Evolutionary conservation across 2,888 invertebrate species (phyloP), one percentile per base, ranked within the genome.

Genomic region (Drosophila limbata): DNA sequence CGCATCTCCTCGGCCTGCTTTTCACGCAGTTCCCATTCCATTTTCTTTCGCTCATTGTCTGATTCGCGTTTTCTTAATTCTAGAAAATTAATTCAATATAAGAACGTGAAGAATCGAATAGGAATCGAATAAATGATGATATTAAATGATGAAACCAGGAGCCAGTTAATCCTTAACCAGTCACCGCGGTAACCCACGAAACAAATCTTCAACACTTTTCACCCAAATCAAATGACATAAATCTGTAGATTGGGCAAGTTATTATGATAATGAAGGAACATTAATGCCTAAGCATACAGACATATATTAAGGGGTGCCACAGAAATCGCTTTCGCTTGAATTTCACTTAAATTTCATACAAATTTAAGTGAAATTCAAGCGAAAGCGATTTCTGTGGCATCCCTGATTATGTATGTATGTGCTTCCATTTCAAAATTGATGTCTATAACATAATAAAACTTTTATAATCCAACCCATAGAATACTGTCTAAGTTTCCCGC

Each of bases 11-110:
- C 97, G 0, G 95, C 96, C 88, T 96, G 95, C 75, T 96, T 94
- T 92, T 97, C 95, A 61, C 96, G 95, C 94, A 95, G 94, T 93
- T 96, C 96, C 96, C 96, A 96, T 91, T 95, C 96, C 88, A 96
- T 94, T 93, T 96, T 96, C 93, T 96, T 96, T 2, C 97, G 95
- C 90, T 97, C 97, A 84, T 96, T 95, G 91, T 97, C 97, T 90
- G 96, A 95, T 93, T 98, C 97, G 63, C 97, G 95, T 91, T 96
- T 95, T 19, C 97, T 95, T 78, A 98, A 92, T 93, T 97, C 95
- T 95, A 73, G 1, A 82, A 69, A 52, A 31, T n/a, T 8, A 52
- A 9, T 52, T 10, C 11, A 10, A 40, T 70, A 57, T 77, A 62
- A 73, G 63, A n/a, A 37, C 6, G 37, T n/a, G n/a, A n/a, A 3